Evolutionary conservation across 2,797 vertebrate genomes (phyloP), one percentile per base, ranked within the genome.

Genomic region (Perodicticus potto): DNA sequence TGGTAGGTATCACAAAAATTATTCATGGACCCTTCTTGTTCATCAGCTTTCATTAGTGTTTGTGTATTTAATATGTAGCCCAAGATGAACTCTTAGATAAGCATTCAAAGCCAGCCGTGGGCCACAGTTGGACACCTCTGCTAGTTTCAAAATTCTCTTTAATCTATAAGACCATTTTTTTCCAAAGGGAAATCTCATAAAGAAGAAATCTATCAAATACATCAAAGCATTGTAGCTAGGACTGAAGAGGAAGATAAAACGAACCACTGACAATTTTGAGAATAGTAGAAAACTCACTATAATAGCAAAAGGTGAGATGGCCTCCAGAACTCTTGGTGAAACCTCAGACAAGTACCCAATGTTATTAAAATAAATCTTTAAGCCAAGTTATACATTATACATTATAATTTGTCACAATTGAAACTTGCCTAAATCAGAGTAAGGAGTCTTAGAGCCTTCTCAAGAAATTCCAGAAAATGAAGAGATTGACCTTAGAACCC

Each of bases 391-490:
- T n/a, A n/a, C n/a, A n/a, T 65, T 91, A 74, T 34, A 82, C 37
- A 73, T 45, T 80, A 34, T 87, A 63, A 83, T 81, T 94, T 29
- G 8, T 53, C 59, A 86, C 22, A 84, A 82, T 63, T 55, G 53
- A 92, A 89, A 89, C 65, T 63, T 57, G 53, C 70, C 72, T 90
- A 14, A 59, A 80, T 92, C 72, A 90, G 25, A 34, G 4, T 2
- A 85, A 32, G 7, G 7, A 81, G 34, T 77, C 23, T 82, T 43
- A 95, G 11, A 89, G 29, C 2, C 37, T 88, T 37, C 57, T 95
- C 25, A 81, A 90, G 63, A 91, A 95, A 97, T 82, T 37, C 77
- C 59, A 86, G 63, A 92, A 95, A 95, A 73, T 53, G n/a, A 88
- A 91, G 49, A 13, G 19, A 73, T 16, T 88, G 9, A 8, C 45